Base-by-base conservation (phyloP, 2,888 invertebrate genomes). In the Eupithecia centaureata region DNA sequence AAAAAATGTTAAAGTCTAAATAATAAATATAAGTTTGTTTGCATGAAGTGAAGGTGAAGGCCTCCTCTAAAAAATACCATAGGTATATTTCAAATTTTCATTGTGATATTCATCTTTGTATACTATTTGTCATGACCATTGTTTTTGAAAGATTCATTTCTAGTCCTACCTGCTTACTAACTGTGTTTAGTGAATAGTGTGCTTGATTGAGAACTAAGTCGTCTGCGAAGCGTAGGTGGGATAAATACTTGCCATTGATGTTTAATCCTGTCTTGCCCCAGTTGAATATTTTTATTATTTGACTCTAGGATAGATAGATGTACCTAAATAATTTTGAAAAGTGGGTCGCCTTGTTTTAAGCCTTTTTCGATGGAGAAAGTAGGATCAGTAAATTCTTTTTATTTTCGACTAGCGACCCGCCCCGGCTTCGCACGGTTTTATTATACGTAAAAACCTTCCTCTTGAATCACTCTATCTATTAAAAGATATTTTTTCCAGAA, bases 101-200 rank as follows among this genome's bases (percentile, higher is more conserved):
- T 60, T 52, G 5, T 8, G 62, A 33, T 63, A 74, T 64, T 27
- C 51, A 52, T 22, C 13, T 54, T 60, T 68, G 66, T 1, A 28
- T 27, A 25, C 56, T 56, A 28, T 72, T 71, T n/a, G 72, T 71
- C 75, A 77, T 75, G 8, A 67, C 51, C 27, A 73, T 77, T 5
- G 75, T 73, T 68, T 75, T 77, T 18, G 51, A 51, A 18, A 65
- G 33, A 18, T 77, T 72, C 1, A 74, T 74, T 67, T 76, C 68
- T 33, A 77, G 42, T 1, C 75, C 76, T 38, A 64, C 67, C 42
- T 68, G 18, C 15, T 33, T 8, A n/a, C 73, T 73, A 22, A 28
- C 70, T 35, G 57, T 8, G 4, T 72, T 59, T 63, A 77, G 63
- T n/a, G 68, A 61, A 47, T 57, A 33, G 5, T 51, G 27, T 25